These are phyloP conservation scores for Hydrocynus forskahlii DNA, from an alignment of 2,797 vertebrate species.

Conservation along the genomic window DNA sequence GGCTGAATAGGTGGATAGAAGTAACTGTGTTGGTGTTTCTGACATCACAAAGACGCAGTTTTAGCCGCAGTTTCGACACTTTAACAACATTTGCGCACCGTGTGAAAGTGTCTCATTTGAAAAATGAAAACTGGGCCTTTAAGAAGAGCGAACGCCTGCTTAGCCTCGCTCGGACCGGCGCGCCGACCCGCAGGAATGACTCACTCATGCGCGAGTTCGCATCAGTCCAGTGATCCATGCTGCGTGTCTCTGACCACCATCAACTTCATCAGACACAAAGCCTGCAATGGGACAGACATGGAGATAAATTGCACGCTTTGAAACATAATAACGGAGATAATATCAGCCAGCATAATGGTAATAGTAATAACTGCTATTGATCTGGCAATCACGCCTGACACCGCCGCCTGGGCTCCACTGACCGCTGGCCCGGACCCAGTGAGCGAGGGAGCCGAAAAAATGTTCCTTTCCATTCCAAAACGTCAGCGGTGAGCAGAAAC, in stretches of 20 bases:
- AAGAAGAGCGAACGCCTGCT: neutral
- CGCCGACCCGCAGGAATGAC: neutral
- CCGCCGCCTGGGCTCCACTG: conserved; percentile 38
- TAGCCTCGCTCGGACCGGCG: neutral
- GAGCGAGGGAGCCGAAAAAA: conserved; percentile 45
- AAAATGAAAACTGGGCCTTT: neutral
- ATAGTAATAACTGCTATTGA: conserved; percentile 58
- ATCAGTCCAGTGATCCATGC: conserved; percentile 27
- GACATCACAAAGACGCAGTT: too few relatives aligned
- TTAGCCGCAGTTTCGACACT: neutral
- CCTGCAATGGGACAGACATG: conserved; percentile 42
- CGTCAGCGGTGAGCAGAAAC: conserved; percentile 47
- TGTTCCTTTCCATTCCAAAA: conserved; percentile 57
- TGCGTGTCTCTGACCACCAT: neutral
- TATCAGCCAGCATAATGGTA: conserved; percentile 45
- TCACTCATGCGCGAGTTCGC: conserved; percentile 7
- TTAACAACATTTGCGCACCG: too few relatives aligned
- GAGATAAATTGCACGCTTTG: conserved; percentile 38
- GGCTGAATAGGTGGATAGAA: too few relatives aligned
- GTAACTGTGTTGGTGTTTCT: too few relatives aligned
- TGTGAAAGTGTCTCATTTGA: too few relatives aligned
- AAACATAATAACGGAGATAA: conserved; percentile 47
- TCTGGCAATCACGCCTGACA: conserved; percentile 51
- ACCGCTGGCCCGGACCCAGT: conserved; percentile 30
- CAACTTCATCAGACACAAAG: conserved; percentile 31